Conservation (phyloP, 2,888 invertebrate genomes). For the Phlogophora meticulosa region DNA sequence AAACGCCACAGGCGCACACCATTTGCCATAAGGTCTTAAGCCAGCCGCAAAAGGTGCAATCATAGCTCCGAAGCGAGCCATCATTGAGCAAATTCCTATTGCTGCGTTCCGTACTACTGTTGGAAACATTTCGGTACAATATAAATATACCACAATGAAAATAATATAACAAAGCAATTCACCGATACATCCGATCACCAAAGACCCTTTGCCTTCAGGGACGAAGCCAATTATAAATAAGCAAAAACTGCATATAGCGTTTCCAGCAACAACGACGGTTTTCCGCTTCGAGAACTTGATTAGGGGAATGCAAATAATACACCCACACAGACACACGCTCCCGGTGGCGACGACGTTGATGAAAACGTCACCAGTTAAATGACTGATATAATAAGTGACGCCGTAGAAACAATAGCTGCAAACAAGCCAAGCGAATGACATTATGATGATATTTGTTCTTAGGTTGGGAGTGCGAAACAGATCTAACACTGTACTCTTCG, state of each 20-base stretch:
- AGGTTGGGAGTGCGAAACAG: conserved; percentile 93
- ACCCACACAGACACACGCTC: conserved; percentile 90
- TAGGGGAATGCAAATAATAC: conserved; percentile 91
- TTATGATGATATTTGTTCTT: conserved; percentile 92
- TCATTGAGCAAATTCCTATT: conserved; percentile 95
- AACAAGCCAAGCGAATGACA: conserved; percentile 94
- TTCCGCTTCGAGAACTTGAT: conserved; percentile 92
- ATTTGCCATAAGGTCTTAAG: conserved; percentile 88
- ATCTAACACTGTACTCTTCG: conserved; percentile 89
- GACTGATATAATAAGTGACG: conserved; percentile 94
- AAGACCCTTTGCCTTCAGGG: conserved; percentile 83
- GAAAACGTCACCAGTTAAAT: conserved; percentile 94
- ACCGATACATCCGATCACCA: conserved; percentile 93
- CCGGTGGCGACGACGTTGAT: conserved; percentile 95
- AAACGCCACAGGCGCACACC: conserved; percentile 94
- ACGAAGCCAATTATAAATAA: conserved; percentile 92
- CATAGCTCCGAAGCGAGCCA: conserved; percentile 96
- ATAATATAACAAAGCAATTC: conserved; percentile 95
- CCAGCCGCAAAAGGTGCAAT: conserved; percentile 95
- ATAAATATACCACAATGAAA: conserved; percentile 95
- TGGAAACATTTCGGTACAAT: conserved; percentile 96
- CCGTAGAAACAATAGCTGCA: conserved; percentile 95
- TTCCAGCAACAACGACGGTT: conserved; percentile 91
- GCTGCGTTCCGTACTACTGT: conserved; percentile 96
- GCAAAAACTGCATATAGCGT: conserved; percentile 90